phyloP scores from a whole-genome alignment of 2,888 invertebrate genomes.

The Acleris holmiana region DNA sequence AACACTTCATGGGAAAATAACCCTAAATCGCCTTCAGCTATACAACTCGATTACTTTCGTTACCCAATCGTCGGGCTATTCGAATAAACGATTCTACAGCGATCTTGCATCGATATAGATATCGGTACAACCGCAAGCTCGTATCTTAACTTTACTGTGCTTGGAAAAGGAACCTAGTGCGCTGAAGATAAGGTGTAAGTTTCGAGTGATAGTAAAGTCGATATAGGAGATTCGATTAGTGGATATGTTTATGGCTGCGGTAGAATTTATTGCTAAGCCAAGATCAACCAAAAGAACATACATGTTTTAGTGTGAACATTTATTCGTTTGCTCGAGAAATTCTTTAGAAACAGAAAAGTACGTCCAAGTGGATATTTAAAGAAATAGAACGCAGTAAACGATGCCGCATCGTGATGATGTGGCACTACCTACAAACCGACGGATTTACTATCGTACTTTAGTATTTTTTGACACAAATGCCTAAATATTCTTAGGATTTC shows the following conservation, averaged over 20 bases:
- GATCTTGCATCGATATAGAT: conserved; percentile 19
- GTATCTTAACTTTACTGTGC: background rate
- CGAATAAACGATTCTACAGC: conserved; percentile 25
- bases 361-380: no score
- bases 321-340: background rate
- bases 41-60: conserved; percentile 26
- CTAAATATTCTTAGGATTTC: no score
- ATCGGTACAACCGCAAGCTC: background rate
- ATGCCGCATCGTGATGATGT: no score
- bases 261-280: conserved; percentile 23
- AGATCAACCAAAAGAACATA: conserved; percentile 10
- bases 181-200: background rate
- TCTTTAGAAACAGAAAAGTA: no score
- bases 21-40: conserved; percentile 26
- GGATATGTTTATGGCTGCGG: conserved; percentile 17
- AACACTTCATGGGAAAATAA: conserved; percentile 32
- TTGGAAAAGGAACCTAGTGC: background rate
- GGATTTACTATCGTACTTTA: no score
- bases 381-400: no score
- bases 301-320: conserved; percentile 14
- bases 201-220: background rate
- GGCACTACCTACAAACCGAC: no score
- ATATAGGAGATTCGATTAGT: background rate
- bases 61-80: conserved; percentile 18
- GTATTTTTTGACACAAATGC: no score